These are phyloP conservation scores for Periophthalmus magnuspinnatus DNA, from an alignment of 2,797 vertebrate species.

Conservation along the genomic window DNA sequence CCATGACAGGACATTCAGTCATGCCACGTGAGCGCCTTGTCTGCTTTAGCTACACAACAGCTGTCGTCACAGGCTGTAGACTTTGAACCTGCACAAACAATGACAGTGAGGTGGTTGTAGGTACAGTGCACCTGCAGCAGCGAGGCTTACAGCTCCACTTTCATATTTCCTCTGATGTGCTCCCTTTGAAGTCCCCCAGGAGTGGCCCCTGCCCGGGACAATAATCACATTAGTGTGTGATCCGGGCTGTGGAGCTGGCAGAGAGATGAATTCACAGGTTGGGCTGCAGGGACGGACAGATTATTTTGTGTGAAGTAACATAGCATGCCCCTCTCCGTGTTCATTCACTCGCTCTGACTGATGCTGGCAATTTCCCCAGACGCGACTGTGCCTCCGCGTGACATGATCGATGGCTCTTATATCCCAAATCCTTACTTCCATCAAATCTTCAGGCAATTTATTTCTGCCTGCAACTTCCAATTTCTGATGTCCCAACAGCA, in stretches of 20 bases:
- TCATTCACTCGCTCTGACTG: slow-evolving; percentile 69
- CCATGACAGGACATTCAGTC: slow-evolving; percentile 32
- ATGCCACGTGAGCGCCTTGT: background rate
- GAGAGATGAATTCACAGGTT: slow-evolving; percentile 69
- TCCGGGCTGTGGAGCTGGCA: slow-evolving; percentile 64
- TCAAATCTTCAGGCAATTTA: slow-evolving; percentile 70
- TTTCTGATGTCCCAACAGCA: slow-evolving; percentile 44
- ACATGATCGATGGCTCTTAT: slow-evolving; percentile 77
- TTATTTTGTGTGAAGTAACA: slow-evolving; percentile 70
- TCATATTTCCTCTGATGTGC: slow-evolving; percentile 57
- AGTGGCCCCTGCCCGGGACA: slow-evolving; percentile 66
- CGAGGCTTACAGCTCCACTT: slow-evolving; percentile 38
- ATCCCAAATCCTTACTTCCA: slow-evolving; percentile 61
- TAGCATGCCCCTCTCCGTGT: slow-evolving; percentile 48
- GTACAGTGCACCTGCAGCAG: slow-evolving; percentile 55
- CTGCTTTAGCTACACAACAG: slow-evolving; percentile 11
- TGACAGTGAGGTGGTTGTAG: slow-evolving; percentile 31
- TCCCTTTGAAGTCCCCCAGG: slow-evolving; percentile 76
- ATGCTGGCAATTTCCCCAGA: slow-evolving; percentile 77
- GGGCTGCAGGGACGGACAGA: slow-evolving; percentile 64
- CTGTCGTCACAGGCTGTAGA: slow-evolving; percentile 19
- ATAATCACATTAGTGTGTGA: slow-evolving; percentile 78
- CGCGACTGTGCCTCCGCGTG: slow-evolving; percentile 60
- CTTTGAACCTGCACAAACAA: slow-evolving; percentile 47
- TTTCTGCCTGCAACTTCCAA: slow-evolving; percentile 53